Conservation (phyloP, 2,113 vertebrate species). For the Gobiocypris rarus region DNA sequence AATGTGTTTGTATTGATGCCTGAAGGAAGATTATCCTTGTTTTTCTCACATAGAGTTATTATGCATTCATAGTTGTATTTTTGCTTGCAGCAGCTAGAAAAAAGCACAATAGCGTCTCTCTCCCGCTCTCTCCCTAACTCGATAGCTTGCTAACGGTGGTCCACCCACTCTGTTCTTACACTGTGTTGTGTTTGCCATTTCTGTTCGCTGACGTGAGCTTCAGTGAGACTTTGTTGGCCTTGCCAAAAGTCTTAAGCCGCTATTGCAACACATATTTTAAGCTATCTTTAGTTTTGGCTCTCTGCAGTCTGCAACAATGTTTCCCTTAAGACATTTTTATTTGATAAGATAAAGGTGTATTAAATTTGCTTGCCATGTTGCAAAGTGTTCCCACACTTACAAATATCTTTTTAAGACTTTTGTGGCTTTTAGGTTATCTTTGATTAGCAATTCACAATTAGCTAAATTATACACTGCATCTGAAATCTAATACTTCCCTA, state of each 20-base stretch:
- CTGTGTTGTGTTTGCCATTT: constrained; percentile 39
- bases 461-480: too few species aligned
- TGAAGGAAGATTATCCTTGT: constrained; percentile 53
- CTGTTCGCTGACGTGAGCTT: constrained; percentile 15
- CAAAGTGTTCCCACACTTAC: neutral
- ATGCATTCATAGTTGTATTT: constrained; percentile 57
- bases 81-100: constrained; percentile 52
- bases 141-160: neutral
- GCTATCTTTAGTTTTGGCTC: constrained; percentile 8
- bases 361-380: neutral
- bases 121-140: neutral
- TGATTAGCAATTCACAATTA: neutral
- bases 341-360: neutral
- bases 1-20: constrained; percentile 58
- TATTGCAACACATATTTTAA: constrained; percentile 34
- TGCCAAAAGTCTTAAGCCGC: constrained; percentile 24
- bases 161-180: constrained; percentile 51
- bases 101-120: constrained; percentile 47
- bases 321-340: constrained; percentile 25
- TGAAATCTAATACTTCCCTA: too few species aligned
- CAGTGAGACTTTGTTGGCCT: constrained; percentile 4
- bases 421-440: neutral
- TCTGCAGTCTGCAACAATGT: constrained; percentile 1
- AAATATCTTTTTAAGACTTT: neutral
- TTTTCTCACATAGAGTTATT: constrained; percentile 55